Percentiles rank a stretch among this genome's conserved stretches.
Conservation (phyloP, 2,888 invertebrate genomes). For the Anodontia alba region DNA sequence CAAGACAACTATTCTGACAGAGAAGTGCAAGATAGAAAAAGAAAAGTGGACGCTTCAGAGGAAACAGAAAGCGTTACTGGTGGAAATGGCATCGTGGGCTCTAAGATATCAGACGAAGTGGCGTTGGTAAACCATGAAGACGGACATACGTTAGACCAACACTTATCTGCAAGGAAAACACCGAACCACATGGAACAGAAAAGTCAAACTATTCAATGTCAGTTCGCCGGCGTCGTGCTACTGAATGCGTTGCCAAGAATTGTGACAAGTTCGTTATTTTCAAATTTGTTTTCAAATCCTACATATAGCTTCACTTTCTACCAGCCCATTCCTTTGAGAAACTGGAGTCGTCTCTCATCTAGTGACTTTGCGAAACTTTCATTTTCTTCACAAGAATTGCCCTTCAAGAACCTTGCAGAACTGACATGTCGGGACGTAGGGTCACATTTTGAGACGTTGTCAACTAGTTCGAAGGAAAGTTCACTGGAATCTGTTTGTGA, state of each 20-base stretch:
- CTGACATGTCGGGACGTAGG: neutral
- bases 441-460: neutral
- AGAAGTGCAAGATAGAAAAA: neutral
- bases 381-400: neutral
- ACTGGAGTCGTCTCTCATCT: neutral
- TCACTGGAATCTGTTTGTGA: slow-evolving; percentile 3
- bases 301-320: neutral
- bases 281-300: neutral
- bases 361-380: neutral
- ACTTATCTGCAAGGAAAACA: too few relatives aligned
- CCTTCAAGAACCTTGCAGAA: neutral
- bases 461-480: neutral
- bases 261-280: neutral
- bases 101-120: too few relatives aligned
- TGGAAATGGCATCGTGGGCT: too few relatives aligned
- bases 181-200: too few relatives aligned
- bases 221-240: neutral
- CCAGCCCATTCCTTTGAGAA: neutral
- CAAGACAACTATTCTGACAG: neutral
- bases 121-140: too few relatives aligned
- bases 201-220: neutral
- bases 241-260: neutral
- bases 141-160: too few relatives aligned
- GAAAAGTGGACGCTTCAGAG: neutral
- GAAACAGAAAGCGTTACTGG: neutral